Evolutionary conservation across 2,113 vertebrate species (phyloP), one percentile per base, ranked within the genome.

Genomic region (Macquaria australasica): DNA sequence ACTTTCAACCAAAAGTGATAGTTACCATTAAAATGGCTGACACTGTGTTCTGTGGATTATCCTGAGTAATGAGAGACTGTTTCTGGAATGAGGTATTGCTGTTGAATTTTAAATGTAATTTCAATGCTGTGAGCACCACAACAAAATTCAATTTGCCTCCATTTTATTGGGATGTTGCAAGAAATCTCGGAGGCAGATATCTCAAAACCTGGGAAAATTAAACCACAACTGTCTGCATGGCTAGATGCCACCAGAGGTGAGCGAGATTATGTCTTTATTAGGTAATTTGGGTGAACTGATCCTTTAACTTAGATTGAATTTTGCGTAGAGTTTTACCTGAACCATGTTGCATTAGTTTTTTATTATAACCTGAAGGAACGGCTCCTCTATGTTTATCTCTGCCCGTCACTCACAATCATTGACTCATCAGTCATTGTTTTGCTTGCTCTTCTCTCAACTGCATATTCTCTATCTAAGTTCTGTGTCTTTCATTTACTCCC

Each of bases 401-500:
- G 11, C 73, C 79, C 41, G n/a, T 88, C 66, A 21, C 79, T 66
- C 73, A 20, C 25, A 3, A 67, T 71, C 43, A 3, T n/a, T n/a
- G 34, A 41, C 76, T 87, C 82, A 81, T 82, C 87, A 82, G 67
- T 89, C 82, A 69, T 79, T 89, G 79, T 76, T 81, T 78, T 31
- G 53, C 81, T 79, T 55, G 59, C 81, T 81, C 75, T 51, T 74
- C 71, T 87, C 81, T 82, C 77, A 66, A 56, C 81, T 78, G 78
- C 75, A 75, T 83, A 78, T 82, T 91, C 86, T 85, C 83, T 41
- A 48, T 88, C 84, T 84, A 74, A 86, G 74, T 74, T 82, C 77
- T 81, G 56, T 83, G 86, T 91, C 83, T 90, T 84, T 92, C 86
- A 86, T 89, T 90, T 90, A 73, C 83, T 91, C 80, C 73, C 79